phyloP scores from a whole-genome alignment of 2,888 invertebrate genomes.

The Balanococcus diminutus region DNA sequence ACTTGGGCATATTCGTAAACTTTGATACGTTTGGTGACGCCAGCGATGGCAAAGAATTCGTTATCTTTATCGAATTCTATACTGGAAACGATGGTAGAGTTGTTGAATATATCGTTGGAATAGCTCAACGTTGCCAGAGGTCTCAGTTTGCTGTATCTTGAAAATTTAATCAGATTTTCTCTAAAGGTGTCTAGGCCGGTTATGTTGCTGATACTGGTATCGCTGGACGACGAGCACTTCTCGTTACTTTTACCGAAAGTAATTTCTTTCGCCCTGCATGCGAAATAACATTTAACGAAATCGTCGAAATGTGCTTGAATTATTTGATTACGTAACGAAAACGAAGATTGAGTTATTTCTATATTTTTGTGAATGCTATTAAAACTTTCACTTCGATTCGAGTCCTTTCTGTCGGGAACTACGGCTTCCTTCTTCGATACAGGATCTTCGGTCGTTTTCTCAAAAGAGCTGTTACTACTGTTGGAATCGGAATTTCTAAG shows the following conservation, averaged over 20 bases:
- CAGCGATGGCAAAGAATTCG: slow-evolving; percentile 94
- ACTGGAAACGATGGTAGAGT: slow-evolving; percentile 84
- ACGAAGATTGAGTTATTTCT: slow-evolving; percentile 62
- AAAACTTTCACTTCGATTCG: slow-evolving; percentile 58
- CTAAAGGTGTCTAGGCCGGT: slow-evolving; percentile 76
- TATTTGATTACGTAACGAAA: slow-evolving; percentile 73
- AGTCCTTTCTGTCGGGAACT: slow-evolving; percentile 52
- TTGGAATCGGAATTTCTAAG: slow-evolving; percentile 61
- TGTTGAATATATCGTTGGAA: slow-evolving; percentile 85
- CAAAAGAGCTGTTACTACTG: slow-evolving; percentile 21
- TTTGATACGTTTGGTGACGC: slow-evolving; percentile 92
- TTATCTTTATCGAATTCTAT: slow-evolving; percentile 96
- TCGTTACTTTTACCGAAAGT: slow-evolving; percentile 65
- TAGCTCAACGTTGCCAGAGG: slow-evolving; percentile 87
- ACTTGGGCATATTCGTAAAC: slow-evolving; percentile 88
- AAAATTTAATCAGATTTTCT: slow-evolving; percentile 85
- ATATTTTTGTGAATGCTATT: slow-evolving; percentile 59
- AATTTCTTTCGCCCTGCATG: slow-evolving; percentile 75
- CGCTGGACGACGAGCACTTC: slow-evolving; percentile 58
- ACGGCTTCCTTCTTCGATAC: slow-evolving; percentile 56
- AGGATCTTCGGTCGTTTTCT: slow-evolving; percentile 25
- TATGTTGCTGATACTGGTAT: slow-evolving; percentile 47
- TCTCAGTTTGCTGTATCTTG: slow-evolving; percentile 76
- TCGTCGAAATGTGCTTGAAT: slow-evolving; percentile 89
- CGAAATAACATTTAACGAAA: slow-evolving; percentile 85